Evolutionary conservation across 2,888 invertebrate genomes (phyloP).

Genomic region (Halictus ligatus): DNA sequence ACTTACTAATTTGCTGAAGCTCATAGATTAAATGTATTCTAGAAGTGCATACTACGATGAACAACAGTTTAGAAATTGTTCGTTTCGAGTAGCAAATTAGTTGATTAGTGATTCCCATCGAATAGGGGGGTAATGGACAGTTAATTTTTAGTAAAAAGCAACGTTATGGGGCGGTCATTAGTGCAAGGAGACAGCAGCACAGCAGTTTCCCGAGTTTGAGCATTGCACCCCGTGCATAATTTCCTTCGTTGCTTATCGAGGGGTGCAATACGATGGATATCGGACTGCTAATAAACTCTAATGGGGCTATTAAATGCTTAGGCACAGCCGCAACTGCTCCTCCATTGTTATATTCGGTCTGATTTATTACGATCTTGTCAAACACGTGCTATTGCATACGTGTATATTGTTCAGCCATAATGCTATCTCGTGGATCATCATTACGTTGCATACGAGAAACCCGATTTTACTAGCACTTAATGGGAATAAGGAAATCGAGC

Average conservation of each 20-base stretch:
- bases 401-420: not conserved
- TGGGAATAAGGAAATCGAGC: not conserved
- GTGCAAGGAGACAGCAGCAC: not conserved
- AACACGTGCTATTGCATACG: not conserved
- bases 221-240: not conserved
- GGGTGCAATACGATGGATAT: not conserved
- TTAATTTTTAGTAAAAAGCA: not conserved
- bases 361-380: slow-evolving; percentile 9
- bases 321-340: not conserved
- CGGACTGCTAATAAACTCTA: slow-evolving; percentile 10
- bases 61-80: too few relatives aligned
- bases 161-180: not conserved
- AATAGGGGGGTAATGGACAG: not conserved
- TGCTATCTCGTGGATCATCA: not conserved
- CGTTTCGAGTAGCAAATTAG: too few relatives aligned
- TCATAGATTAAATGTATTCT: too few relatives aligned
- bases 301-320: slow-evolving; percentile 10
- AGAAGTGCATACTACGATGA: too few relatives aligned
- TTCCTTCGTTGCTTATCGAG: slow-evolving; percentile 1
- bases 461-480: not conserved
- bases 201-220: not conserved
- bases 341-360: not conserved
- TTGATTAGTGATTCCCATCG: too few relatives aligned
- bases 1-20: too few relatives aligned
- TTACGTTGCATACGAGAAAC: not conserved